Conservation (phyloP, 2,797 vertebrate species). For the Tapera naevia region DNA sequence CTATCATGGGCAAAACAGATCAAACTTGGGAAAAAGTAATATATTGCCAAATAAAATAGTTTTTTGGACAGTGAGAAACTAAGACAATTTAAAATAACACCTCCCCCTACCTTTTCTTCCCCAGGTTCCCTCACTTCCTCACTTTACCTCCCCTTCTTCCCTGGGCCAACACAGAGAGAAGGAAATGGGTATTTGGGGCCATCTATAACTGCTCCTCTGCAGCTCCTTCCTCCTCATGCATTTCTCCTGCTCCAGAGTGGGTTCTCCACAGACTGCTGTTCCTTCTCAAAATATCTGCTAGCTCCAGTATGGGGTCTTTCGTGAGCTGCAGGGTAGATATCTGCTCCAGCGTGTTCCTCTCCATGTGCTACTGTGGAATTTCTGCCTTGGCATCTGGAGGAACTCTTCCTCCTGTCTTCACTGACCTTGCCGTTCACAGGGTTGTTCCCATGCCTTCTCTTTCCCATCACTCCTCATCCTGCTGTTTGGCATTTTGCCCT, state of each 20-base stretch:
- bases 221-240: neutral
- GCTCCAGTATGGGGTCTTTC: too few relatives aligned
- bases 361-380: neutral
- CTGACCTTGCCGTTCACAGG: neutral
- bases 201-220: neutral
- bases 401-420: neutral
- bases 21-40: neutral
- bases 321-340: neutral
- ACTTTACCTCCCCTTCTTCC: accelerated
- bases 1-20: neutral
- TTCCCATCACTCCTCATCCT: neutral
- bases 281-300: neutral
- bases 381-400: neutral
- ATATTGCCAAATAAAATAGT: neutral
- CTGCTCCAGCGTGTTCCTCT: neutral
- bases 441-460: neutral
- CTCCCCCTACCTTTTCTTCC: neutral
- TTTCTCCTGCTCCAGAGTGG: accelerated
- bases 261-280: neutral
- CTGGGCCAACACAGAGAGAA: neutral
- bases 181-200: neutral
- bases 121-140: neutral
- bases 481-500: neutral
- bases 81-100: neutral
- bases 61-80: neutral